Evolutionary conservation across 1,140 invertebrate genomes (phyloP).

Genomic region (Venturia canescens): DNA sequence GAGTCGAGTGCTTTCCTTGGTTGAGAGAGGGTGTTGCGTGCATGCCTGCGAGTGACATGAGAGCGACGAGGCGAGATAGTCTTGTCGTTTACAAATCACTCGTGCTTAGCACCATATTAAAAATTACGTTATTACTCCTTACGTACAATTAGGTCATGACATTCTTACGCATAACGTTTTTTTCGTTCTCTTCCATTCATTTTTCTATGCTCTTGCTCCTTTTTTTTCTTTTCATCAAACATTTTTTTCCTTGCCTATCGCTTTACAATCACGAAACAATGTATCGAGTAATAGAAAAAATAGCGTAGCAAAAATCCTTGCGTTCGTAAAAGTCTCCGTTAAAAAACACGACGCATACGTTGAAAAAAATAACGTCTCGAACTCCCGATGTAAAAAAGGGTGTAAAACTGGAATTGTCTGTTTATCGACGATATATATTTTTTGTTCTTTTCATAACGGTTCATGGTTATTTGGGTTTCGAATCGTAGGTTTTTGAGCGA

Average conservation of each 20-base stretch:
- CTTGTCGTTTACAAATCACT: conserved; percentile 21
- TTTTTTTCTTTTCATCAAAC: neutral
- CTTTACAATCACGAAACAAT: conserved; percentile 40
- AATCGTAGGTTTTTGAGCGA: conserved; percentile 19
- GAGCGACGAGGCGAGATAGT: neutral
- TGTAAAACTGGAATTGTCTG: conserved; percentile 46
- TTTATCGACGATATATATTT: conserved; percentile 12
- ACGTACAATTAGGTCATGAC: conserved; percentile 52
- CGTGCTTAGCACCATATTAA: conserved; percentile 52
- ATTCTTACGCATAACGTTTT: conserved; percentile 43
- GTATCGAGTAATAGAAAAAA: conserved; percentile 44
- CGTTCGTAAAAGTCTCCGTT: conserved; percentile 29
- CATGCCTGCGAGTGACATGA: conserved; percentile 19
- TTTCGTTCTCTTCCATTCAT: conserved; percentile 24
- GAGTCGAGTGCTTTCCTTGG: too few species aligned
- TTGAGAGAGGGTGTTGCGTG: conserved; percentile 43
- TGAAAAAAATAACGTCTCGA: conserved; percentile 51
- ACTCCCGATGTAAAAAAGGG: conserved; percentile 49
- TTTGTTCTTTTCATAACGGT: neutral
- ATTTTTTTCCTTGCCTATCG: conserved; percentile 22
- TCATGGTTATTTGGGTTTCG: neutral
- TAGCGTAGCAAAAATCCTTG: conserved; percentile 53
- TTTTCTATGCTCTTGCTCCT: conserved; percentile 28
- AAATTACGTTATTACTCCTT: conserved; percentile 54
- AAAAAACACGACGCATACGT: conserved; percentile 27